These are phyloP conservation scores for Octopus sinensis DNA, from an alignment of 1,140 invertebrate species.

Conservation along the genomic window DNA sequence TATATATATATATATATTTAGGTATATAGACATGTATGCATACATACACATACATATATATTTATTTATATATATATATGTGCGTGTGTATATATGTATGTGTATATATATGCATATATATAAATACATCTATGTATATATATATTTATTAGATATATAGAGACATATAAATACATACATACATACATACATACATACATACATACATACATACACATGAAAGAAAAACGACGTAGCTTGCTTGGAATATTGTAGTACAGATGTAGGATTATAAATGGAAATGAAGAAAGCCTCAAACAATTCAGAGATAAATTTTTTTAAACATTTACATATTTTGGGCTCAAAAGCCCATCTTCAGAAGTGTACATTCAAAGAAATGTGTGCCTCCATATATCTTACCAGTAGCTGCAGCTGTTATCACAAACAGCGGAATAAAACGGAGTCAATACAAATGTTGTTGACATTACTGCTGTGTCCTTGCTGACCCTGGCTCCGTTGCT, in stretches of 20 bases:
- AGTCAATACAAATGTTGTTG: no score
- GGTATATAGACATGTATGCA: conserved; percentile 20
- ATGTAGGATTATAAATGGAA: no score
- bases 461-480: no score
- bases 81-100: conserved; percentile 20
- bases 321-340: no score
- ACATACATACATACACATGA: conserved; percentile 22
- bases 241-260: no score
- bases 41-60: conserved; percentile 19
- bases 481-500: no score
- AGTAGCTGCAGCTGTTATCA: no score
- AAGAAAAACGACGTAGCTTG: conserved; percentile 45
- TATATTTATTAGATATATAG: conserved; percentile 18
- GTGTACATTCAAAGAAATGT: conserved; percentile 19
- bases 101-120: conserved; percentile 20
- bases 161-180: conserved; percentile 23
- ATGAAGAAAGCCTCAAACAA: no score
- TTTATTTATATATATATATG: conserved; percentile 22
- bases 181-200: conserved; percentile 19
- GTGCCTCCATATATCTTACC: no score
- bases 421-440: no score
- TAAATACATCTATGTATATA: conserved; percentile 22
- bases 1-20: conserved; percentile 24
- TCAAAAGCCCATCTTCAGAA: no score
- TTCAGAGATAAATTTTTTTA: no score